These are phyloP conservation scores for Euschistus heros DNA, from an alignment of 1,140 invertebrate species.

Conservation along the genomic window DNA sequence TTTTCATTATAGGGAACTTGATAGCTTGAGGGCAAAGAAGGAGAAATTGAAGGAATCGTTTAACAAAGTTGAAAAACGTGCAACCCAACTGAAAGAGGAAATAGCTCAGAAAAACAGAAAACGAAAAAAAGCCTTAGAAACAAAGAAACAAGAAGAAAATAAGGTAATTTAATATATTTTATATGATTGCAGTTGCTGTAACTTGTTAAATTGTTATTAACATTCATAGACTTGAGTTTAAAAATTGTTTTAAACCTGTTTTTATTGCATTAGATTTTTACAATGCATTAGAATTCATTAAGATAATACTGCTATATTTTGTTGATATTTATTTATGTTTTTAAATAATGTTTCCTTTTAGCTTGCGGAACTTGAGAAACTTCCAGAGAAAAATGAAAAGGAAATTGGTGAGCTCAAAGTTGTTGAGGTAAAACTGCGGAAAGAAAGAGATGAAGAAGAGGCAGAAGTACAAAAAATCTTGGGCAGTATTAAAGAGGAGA, in stretches of 20 bases:
- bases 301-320: neutral
- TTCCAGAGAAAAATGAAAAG: constrained; percentile 58
- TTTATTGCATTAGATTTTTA: neutral
- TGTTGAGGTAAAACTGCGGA: constrained; percentile 34
- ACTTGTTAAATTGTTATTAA: no score
- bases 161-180: constrained; percentile 25
- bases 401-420: constrained; percentile 60
- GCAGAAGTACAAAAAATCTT: constrained; percentile 41
- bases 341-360: constrained; percentile 26
- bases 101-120: constrained; percentile 51
- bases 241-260: no score
- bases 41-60: constrained; percentile 35
- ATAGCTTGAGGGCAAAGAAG: constrained; percentile 34
- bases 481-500: constrained; percentile 38
- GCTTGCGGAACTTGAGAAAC: constrained; percentile 40
- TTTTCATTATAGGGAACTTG: constrained; percentile 38
- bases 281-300: neutral
- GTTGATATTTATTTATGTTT: neutral
- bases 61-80: constrained; percentile 42
- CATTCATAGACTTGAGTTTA: no score
- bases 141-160: constrained; percentile 39
- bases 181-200: neutral
- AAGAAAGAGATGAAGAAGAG: constrained; percentile 40
- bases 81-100: constrained; percentile 50
- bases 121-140: constrained; percentile 49